Conservation (phyloP, 2,113 vertebrate species). For the Paramormyrops kingsleyae region DNA sequence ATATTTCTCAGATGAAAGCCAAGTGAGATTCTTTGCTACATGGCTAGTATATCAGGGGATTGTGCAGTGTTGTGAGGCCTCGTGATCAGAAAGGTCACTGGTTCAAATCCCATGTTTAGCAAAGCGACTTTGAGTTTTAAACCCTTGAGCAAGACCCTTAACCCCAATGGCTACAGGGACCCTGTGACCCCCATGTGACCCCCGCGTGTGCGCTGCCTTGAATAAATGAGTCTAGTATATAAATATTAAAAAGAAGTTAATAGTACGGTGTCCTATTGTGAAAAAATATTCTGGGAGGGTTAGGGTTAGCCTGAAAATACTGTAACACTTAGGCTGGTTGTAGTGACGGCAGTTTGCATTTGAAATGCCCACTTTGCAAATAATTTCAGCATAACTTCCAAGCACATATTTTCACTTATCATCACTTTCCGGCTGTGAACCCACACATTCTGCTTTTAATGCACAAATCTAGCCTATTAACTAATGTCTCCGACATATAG, state of each 20-base stretch:
- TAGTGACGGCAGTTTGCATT: neutral
- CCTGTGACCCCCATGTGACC: neutral
- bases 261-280: neutral
- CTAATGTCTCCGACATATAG: conserved; percentile 79
- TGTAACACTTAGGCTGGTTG: neutral
- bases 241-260: neutral
- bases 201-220: neutral
- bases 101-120: neutral
- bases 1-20: neutral
- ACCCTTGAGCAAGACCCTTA: neutral
- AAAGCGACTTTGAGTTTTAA: neutral
- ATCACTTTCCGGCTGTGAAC: conserved; percentile 22
- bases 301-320: neutral
- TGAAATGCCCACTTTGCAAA: neutral
- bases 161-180: neutral
- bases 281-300: neutral
- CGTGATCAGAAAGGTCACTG: neutral
- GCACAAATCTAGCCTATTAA: conserved; percentile 84
- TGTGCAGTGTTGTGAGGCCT: neutral
- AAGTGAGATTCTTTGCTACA: neutral
- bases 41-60: neutral
- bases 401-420: conserved; percentile 3
- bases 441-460: conserved; percentile 46
- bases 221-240: neutral
- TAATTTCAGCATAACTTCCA: neutral